Evolutionary conservation across 1,140 invertebrate genomes (phyloP).

Genomic region (Adoxophyes honmai): DNA sequence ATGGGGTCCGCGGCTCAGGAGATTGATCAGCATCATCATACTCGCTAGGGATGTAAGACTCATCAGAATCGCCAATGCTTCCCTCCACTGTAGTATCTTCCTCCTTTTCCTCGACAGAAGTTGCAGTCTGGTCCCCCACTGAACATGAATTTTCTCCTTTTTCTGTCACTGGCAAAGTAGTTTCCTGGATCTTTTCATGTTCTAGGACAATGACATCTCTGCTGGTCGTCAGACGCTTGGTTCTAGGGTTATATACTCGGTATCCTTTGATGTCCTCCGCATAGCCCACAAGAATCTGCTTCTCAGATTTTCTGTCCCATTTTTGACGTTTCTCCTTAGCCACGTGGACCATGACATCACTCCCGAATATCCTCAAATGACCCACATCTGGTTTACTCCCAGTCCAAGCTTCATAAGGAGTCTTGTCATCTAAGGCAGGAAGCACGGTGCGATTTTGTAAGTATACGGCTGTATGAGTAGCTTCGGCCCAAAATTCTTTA

Average conservation of each 20-base stretch:
- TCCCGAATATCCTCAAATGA: slow-evolving; percentile 24
- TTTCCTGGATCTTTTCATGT: slow-evolving; percentile 15
- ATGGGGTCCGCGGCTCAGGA: too few relatives aligned
- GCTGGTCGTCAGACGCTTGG: slow-evolving; percentile 15
- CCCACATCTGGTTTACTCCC: slow-evolving; percentile 22
- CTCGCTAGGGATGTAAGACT: slow-evolving; percentile 15
- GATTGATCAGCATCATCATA: slow-evolving; percentile 8
- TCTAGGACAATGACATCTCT: slow-evolving; percentile 24
- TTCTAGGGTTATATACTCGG: slow-evolving; percentile 19
- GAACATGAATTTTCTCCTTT: too few relatives aligned
- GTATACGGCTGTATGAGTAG: too few relatives aligned
- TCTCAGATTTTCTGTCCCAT: slow-evolving; percentile 37
- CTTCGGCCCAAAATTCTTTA: slow-evolving; percentile 24
- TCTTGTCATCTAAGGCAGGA: slow-evolving; percentile 21
- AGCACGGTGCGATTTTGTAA: slow-evolving; percentile 23
- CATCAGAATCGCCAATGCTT: too few relatives aligned
- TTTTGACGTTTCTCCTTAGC: slow-evolving; percentile 41
- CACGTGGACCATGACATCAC: slow-evolving; percentile 23
- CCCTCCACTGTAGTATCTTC: too few relatives aligned
- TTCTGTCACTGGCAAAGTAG: too few relatives aligned
- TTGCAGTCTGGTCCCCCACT: slow-evolving; percentile 19
- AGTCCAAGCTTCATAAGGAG: too few relatives aligned
- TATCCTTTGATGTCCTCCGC: slow-evolving; percentile 24
- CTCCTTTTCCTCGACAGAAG: too few relatives aligned
- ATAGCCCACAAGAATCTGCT: slow-evolving; percentile 39